phyloP scores from a whole-genome alignment of 2,113 vertebrate genomes.

The Phylloscopus trochiloides region DNA sequence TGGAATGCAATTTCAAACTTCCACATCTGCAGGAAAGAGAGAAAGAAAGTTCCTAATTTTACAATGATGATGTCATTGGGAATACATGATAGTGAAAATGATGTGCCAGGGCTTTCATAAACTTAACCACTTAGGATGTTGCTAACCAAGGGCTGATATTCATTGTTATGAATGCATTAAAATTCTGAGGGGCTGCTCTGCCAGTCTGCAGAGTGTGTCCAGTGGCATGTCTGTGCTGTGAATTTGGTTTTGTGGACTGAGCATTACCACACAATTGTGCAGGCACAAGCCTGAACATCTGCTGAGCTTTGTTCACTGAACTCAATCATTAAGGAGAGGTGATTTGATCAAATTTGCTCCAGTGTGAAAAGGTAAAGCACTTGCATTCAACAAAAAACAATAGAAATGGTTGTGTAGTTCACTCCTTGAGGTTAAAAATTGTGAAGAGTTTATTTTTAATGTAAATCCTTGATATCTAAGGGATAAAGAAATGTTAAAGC shows the following conservation, averaged over 20 bases:
- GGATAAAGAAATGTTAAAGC: conserved; percentile 60
- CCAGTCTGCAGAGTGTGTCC: background rate
- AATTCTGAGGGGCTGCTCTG: background rate
- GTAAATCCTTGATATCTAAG: conserved; percentile 38
- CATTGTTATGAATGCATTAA: background rate
- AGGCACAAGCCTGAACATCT: background rate
- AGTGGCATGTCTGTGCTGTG: background rate
- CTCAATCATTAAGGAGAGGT: background rate
- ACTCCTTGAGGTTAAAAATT: conserved; percentile 16
- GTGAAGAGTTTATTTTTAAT: conserved; percentile 59
- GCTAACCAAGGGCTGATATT: background rate
- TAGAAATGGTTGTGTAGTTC: background rate
- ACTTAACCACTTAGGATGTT: conserved; percentile 65
- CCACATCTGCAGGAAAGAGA: conserved; percentile 94
- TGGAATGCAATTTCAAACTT: conserved; percentile 91
- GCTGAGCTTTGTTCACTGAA: background rate
- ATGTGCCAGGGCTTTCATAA: conserved; percentile 73
- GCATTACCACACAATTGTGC: background rate
- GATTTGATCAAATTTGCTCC: background rate
- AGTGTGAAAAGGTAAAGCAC: background rate
- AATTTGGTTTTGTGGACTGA: background rate
- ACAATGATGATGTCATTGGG: conserved; percentile 91
- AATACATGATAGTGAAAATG: conserved; percentile 82
- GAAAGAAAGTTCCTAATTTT: conserved; percentile 89
- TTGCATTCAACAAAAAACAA: background rate